Evolutionary conservation across 2,888 invertebrate species (phyloP).

Genomic region (Liopterus haemorrhoidalis): DNA sequence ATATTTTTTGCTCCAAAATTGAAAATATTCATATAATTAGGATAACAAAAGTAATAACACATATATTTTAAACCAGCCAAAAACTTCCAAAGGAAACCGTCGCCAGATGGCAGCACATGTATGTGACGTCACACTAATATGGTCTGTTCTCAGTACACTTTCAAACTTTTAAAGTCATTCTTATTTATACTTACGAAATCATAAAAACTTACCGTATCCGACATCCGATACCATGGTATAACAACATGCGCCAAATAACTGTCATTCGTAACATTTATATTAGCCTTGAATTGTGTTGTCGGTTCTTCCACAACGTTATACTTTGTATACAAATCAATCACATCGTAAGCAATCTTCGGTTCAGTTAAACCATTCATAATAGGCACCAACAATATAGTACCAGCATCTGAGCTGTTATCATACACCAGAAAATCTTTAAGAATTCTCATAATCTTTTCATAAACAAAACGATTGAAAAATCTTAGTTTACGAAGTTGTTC

Average conservation of each 20-base stretch:
- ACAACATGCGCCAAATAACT: constrained; percentile 70
- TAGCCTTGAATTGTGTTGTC: constrained; percentile 47
- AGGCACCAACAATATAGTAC: constrained; percentile 36
- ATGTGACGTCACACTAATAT: too few species aligned
- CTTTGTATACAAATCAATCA: constrained; percentile 43
- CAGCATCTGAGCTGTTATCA: constrained; percentile 52
- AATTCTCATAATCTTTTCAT: constrained; percentile 61
- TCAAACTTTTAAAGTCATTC: too few species aligned
- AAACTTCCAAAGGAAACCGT: too few species aligned
- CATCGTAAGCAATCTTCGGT: constrained; percentile 36
- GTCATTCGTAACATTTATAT: constrained; percentile 51
- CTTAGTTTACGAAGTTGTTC: constrained; percentile 51
- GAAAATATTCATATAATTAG: too few species aligned
- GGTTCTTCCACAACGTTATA: constrained; percentile 46
- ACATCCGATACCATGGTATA: constrained; percentile 74
- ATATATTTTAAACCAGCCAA: too few species aligned
- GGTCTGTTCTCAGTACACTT: too few species aligned
- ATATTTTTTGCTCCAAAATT: too few species aligned
- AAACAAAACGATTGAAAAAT: constrained; percentile 69
- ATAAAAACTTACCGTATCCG: constrained; percentile 43
- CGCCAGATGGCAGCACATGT: too few species aligned
- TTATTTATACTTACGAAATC: constrained; percentile 15
- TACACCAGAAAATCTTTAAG: constrained; percentile 58
- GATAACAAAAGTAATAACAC: too few species aligned
- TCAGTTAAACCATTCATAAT: constrained; percentile 30